A percentile compares a stretch with the other conserved stretches of the same genome.
phyloP scores from a whole-genome alignment of 2,888 invertebrate species.

The Drosophila melanocephala region DNA sequence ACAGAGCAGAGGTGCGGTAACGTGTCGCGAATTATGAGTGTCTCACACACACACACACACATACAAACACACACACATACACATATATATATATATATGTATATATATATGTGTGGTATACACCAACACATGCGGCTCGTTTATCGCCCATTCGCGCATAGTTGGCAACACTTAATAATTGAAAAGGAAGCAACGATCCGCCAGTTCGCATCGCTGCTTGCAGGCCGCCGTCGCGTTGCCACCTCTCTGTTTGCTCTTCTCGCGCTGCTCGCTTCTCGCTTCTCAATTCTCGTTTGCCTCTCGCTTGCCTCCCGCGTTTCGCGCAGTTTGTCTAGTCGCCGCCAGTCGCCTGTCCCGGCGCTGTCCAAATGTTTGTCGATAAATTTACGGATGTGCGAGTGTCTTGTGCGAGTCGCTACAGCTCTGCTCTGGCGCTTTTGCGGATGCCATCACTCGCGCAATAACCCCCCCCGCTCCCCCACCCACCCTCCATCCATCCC shows the following conservation, averaged over 20 bases:
- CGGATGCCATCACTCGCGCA: constrained; percentile 82
- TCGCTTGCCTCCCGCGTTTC: constrained; percentile 1
- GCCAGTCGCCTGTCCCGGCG: constrained; percentile 51
- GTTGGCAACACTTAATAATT: constrained; percentile 83
- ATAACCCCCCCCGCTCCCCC: constrained; percentile 20
- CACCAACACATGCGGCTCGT: constrained; percentile 49
- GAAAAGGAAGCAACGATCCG: constrained; percentile 83
- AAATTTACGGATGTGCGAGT: constrained; percentile 82
- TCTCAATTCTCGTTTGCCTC: background rate
- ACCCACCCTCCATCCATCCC: background rate
- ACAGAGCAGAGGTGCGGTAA: constrained; percentile 37
- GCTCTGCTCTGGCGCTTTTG: constrained; percentile 61
- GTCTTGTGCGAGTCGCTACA: constrained; percentile 72
- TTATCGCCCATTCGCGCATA: constrained; percentile 79
- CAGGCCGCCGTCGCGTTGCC: constrained; percentile 25
- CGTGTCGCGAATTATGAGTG: constrained; percentile 73
- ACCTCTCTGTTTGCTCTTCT: constrained; percentile 3
- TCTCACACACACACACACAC: constrained; percentile 29
- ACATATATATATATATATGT: background rate
- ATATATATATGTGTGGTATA: background rate
- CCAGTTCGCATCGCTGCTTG: constrained; percentile 55
- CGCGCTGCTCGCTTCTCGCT: background rate
- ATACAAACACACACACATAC: constrained; percentile 14
- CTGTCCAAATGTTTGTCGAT: constrained; percentile 82
- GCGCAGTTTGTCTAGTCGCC: constrained; percentile 59